Percentiles rank a stretch among this genome's conserved stretches.
Conservation (phyloP, 2,888 invertebrate genomes). For the Drosophila maculinotata region DNA sequence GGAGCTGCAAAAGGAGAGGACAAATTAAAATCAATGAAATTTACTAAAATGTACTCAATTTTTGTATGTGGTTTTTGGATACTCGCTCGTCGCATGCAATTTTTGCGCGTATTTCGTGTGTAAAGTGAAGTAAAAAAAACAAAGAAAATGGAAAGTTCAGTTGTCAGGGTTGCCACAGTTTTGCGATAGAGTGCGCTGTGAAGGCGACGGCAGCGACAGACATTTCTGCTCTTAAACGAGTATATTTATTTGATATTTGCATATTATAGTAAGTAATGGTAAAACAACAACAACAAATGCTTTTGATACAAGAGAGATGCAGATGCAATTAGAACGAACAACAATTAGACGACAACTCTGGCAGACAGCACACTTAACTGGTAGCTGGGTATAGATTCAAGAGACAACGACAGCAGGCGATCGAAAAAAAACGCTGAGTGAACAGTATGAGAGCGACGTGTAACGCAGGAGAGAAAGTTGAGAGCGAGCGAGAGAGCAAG, state of each 20-base stretch:
- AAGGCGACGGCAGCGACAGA: constrained; percentile 73
- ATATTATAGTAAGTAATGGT: constrained; percentile 37
- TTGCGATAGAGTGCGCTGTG: constrained; percentile 52
- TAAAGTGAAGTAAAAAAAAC: constrained; percentile 14
- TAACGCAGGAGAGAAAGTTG: constrained; percentile 12
- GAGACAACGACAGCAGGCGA: constrained; percentile 35
- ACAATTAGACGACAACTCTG: constrained; percentile 70
- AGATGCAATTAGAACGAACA: constrained; percentile 67
- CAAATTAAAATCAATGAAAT: not conserved
- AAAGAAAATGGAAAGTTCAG: constrained; percentile 37
- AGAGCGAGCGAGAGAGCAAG: constrained; percentile 19
- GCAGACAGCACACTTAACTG: constrained; percentile 57
- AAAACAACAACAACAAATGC: constrained; percentile 76
- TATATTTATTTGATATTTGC: constrained; percentile 18
- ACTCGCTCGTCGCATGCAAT: constrained; percentile 66
- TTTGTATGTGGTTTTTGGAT: constrained; percentile 12
- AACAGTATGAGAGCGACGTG: constrained; percentile 8
- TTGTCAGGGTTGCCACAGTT: constrained; percentile 59
- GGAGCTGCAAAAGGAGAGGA: constrained; percentile 79
- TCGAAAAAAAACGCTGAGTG: constrained; percentile 27
- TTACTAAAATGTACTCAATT: too few relatives aligned
- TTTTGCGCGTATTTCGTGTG: constrained; percentile 11
- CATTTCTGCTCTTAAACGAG: constrained; percentile 31
- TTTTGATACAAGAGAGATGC: constrained; percentile 47
- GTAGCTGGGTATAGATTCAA: not conserved